phyloP scores from a whole-genome alignment of 1,140 invertebrate genomes.

The Stratiolaelaps scimitus region DNA sequence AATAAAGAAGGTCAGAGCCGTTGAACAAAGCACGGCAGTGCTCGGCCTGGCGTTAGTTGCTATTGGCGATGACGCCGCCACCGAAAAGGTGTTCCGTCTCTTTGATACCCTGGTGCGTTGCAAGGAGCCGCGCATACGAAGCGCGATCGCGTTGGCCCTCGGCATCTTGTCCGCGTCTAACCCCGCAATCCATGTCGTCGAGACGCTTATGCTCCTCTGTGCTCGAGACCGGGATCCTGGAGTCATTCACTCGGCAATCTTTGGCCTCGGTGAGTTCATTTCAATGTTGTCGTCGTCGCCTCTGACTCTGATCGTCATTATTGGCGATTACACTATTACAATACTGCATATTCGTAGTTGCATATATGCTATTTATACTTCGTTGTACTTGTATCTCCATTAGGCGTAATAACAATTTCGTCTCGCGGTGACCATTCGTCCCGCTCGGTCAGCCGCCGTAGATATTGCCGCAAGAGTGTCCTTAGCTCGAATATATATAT shows the following conservation, averaged over 20 bases:
- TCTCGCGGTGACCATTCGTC: no score
- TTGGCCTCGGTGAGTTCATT: constrained; percentile 91
- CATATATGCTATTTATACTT: no score
- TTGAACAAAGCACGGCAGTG: constrained; percentile 87
- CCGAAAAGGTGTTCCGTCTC: constrained; percentile 93
- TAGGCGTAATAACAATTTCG: no score
- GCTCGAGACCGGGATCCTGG: constrained; percentile 90
- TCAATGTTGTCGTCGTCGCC: constrained; percentile 39
- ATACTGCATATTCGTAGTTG: no score
- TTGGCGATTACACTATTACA: no score
- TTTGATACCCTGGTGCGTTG: constrained; percentile 94
- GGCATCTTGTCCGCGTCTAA: constrained; percentile 93
- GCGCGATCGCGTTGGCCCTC: constrained; percentile 88
- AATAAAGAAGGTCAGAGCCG: constrained; percentile 40
- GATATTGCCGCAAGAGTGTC: no score
- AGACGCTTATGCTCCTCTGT: constrained; percentile 97
- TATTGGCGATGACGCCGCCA: constrained; percentile 97
- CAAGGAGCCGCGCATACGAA: constrained; percentile 87
- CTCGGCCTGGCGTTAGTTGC: constrained; percentile 92
- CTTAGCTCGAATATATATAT: no score
- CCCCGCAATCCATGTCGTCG: constrained; percentile 88
- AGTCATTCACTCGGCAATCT: constrained; percentile 93
- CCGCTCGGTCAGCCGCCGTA: no score
- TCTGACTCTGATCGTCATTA: no score
- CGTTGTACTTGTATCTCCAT: no score